Base-by-base conservation (phyloP, 2,797 vertebrate genomes). In the Sebastes flavidus region DNA sequence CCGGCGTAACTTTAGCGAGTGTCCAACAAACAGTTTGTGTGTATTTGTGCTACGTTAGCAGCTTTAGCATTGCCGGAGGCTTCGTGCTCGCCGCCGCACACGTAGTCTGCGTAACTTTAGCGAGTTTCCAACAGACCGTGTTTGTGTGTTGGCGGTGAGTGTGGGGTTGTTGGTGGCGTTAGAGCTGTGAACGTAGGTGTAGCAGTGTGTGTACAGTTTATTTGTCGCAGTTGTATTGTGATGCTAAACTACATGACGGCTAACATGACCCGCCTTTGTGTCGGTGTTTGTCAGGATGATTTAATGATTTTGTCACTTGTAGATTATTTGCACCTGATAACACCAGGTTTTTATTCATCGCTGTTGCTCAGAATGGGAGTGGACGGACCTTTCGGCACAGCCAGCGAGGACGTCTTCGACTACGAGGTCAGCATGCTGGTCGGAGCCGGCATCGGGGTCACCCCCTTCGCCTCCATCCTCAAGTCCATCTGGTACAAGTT, bases 401-500 rank as follows among this genome's bases (percentile, higher is more conserved):
- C 96, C 88, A 99, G 97, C 0, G 97, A 99, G 85, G 97, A 98
- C 0, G 97, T 98, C 42, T 99, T 99, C 79, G 94, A 96, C 90
- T 99, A 98, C 0, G 96, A 99, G 89, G 97, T 98, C 90, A 96
- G 96, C 95, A 97, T 99, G 95, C 87, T 99, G 89, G 95, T 99
- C 3, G 97, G 98, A 1, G 97, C 97, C 0, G 97, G 98, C 67
- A 99, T 98, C 0, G 97, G 97, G 0, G 95, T 99, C 82, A 99
- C 98, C 1, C 97, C 97, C 34, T 99, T 98, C 1, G 97, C 98
- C 76, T 99, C 98, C 70, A 96, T 98, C 86, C 96, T 99, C 82
- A 99, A 99, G 81, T 98, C 97, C 80, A 96, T 99, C 93, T 98
- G 97, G 97, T 97, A 98, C 93, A 98, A 98, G 88, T 97, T 98